A percentile compares a stretch with the other conserved stretches of the same genome.
Conservation (phyloP, 2,113 vertebrate species). For the Clarias batrachus region DNA sequence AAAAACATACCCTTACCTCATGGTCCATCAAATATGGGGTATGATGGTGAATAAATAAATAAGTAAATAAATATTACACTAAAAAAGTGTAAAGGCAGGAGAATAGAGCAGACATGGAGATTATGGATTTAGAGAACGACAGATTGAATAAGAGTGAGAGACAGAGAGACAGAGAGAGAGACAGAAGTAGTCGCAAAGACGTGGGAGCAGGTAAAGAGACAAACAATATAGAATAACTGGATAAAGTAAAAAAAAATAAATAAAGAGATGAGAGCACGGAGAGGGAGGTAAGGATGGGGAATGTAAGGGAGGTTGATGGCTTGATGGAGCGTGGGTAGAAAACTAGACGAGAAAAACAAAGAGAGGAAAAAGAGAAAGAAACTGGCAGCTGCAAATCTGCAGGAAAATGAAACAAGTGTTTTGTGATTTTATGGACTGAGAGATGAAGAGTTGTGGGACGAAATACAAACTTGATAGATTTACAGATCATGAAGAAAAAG, state of each 20-base stretch:
- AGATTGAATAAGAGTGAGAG: neutral
- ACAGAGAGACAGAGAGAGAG: neutral
- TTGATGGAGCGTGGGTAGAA: neutral
- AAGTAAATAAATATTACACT: neutral
- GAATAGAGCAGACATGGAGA: neutral
- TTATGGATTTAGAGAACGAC: neutral
- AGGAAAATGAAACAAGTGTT: conserved; percentile 13
- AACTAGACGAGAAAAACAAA: neutral
- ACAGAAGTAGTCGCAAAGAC: neutral
- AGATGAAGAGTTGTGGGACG: neutral
- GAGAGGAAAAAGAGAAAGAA: neutral
- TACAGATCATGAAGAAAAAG: conserved; percentile 6
- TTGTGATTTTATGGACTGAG: neutral
- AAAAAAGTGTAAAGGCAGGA: neutral
- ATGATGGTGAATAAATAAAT: neutral
- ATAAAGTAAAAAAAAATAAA: neutral
- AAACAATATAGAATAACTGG: neutral
- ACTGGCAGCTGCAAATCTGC: neutral
- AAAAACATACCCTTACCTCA: neutral
- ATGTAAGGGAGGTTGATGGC: neutral
- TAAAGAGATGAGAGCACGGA: neutral
- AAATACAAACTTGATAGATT: neutral
- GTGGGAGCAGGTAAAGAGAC: neutral
- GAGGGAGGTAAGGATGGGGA: neutral
- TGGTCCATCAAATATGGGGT: neutral